phyloP scores from a whole-genome alignment of 2,888 invertebrate species.

The Eucera pruinosa region DNA sequence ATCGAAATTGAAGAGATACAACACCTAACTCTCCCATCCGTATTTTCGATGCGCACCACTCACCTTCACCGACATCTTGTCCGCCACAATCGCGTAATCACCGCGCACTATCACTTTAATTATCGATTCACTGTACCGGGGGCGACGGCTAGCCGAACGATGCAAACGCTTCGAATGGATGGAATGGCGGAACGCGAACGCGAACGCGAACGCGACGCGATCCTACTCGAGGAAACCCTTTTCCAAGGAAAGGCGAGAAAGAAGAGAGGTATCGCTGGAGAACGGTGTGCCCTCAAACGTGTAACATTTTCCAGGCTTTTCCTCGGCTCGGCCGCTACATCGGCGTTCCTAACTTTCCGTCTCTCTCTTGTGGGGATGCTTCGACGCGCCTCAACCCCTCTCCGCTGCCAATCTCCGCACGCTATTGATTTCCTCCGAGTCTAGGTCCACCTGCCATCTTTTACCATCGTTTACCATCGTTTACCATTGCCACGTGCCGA shows the following conservation, averaged over 20 bases:
- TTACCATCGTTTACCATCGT: slow-evolving; percentile 45
- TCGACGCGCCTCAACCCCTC: slow-evolving; percentile 69
- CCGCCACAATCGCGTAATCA: slow-evolving; percentile 69
- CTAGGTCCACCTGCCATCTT: slow-evolving; percentile 78
- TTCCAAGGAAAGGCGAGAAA: slow-evolving; percentile 1
- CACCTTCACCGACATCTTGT: slow-evolving; percentile 83
- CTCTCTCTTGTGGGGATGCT: slow-evolving; percentile 60
- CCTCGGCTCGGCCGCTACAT: slow-evolving; percentile 45
- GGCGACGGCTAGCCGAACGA: neutral
- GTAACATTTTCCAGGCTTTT: slow-evolving; percentile 67
- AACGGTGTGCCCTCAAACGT: slow-evolving; percentile 46
- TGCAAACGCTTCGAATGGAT: neutral
- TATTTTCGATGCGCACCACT: slow-evolving; percentile 51
- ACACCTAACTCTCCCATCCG: neutral
- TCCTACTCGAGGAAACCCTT: no score
- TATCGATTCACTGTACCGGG: slow-evolving; percentile 62
- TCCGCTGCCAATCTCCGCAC: slow-evolving; percentile 67
- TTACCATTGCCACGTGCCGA: slow-evolving; percentile 17
- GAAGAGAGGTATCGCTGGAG: slow-evolving; percentile 29
- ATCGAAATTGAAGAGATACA: neutral
- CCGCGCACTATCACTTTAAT: slow-evolving; percentile 71
- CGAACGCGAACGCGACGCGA: no score
- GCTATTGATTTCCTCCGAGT: slow-evolving; percentile 79
- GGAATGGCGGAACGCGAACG: neutral
- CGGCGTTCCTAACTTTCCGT: slow-evolving; percentile 44